Percentiles rank a stretch among this genome's conserved stretches.
These are phyloP conservation scores for Archivesica marissinica DNA, from an alignment of 1,140 invertebrate genomes.

Conservation along the genomic window DNA sequence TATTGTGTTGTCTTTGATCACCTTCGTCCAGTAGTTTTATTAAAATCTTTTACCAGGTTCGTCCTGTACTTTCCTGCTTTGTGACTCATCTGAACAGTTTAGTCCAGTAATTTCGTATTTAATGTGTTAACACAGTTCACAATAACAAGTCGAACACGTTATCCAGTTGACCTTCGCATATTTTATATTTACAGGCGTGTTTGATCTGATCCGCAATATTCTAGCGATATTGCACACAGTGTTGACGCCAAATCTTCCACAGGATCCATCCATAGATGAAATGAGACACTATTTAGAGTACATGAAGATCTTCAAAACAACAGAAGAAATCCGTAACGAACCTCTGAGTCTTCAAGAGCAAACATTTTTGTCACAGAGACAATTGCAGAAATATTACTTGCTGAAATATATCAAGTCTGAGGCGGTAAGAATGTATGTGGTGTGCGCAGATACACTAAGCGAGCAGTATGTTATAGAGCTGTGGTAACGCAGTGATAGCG, in stretches of 20 bases:
- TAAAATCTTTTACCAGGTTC: no score
- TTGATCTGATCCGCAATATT: slow-evolving; percentile 18
- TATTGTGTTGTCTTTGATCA: no score
- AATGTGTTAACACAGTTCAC: no score
- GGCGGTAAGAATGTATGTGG: slow-evolving; percentile 49
- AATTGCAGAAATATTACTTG: slow-evolving; percentile 49
- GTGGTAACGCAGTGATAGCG: no score
- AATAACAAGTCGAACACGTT: no score
- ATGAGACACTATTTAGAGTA: slow-evolving; percentile 54
- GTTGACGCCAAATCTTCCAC: slow-evolving; percentile 44
- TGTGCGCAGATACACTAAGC: no score
- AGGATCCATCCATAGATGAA: slow-evolving; percentile 50
- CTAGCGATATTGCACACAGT: slow-evolving; percentile 18
- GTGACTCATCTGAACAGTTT: no score
- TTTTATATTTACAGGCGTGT: neutral
- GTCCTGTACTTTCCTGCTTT: no score
- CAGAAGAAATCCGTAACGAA: neutral
- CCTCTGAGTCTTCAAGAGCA: slow-evolving; percentile 44
- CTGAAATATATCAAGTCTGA: slow-evolving; percentile 42
- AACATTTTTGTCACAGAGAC: slow-evolving; percentile 52
- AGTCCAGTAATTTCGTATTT: no score
- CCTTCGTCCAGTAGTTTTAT: no score
- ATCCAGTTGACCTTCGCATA: no score
- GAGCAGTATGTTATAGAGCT: no score
- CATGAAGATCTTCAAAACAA: slow-evolving; percentile 23